Percentiles rank a stretch among this genome's conserved stretches.
phyloP scores from a whole-genome alignment of 2,888 invertebrate genomes.

The Acholoe squamosa region DNA sequence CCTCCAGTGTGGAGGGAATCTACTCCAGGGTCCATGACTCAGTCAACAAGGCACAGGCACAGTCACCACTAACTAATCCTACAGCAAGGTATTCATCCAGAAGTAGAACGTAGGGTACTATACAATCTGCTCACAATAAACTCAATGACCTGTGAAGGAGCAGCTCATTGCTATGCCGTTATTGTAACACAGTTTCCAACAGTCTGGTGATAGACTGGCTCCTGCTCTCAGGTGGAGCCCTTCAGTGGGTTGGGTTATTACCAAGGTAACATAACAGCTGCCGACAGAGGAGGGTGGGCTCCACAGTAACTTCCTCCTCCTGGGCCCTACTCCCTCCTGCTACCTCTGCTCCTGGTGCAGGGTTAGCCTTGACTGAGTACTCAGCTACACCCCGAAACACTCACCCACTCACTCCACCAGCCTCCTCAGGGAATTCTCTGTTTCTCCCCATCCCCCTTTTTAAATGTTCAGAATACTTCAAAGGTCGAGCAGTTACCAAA shows the following conservation, averaged over 20 bases:
- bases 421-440: not conserved
- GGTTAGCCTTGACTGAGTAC: not conserved
- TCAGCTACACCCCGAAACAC: not conserved
- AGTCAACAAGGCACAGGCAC: not conserved
- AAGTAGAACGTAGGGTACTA: not conserved
- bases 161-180: not conserved
- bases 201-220: conserved; percentile 4
- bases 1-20: not conserved
- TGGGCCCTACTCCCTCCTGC: not conserved
- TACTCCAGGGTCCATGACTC: conserved; percentile 3
- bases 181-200: not conserved
- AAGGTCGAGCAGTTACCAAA: conserved; percentile 17
- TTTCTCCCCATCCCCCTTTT: not conserved
- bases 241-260: not conserved
- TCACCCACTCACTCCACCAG: not conserved
- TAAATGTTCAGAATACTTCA: not conserved
- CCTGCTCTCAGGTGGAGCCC: not conserved
- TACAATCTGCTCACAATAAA: not conserved
- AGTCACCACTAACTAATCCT: not conserved
- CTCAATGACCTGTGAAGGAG: not conserved
- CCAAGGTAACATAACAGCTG: conserved; percentile 17
- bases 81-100: not conserved
- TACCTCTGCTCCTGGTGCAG: not conserved
- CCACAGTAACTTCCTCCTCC: not conserved
- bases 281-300: not conserved